Evolutionary conservation across 2,113 vertebrate genomes (phyloP).

Genomic region (Scatophagus argus): DNA sequence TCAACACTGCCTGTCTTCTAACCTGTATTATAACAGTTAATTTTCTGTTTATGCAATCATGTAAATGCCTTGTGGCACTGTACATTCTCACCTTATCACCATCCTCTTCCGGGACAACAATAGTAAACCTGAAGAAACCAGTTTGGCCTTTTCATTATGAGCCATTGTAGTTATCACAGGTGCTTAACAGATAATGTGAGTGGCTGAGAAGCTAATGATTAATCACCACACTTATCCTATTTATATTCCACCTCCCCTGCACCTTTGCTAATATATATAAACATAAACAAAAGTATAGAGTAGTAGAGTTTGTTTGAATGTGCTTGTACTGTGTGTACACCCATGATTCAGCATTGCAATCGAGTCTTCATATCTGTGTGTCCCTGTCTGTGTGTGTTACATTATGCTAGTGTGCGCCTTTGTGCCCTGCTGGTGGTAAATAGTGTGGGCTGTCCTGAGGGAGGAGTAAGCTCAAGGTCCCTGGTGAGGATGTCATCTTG

Average conservation of each 20-base stretch:
- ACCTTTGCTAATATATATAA: neutral
- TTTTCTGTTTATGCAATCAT: conserved; percentile 17
- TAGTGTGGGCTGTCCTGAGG: conserved; percentile 67
- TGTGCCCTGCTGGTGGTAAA: conserved; percentile 64
- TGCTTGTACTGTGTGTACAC: neutral
- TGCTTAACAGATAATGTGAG: conserved; percentile 20
- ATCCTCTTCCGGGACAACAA: neutral
- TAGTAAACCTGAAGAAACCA: neutral
- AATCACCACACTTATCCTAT: neutral
- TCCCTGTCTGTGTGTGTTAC: conserved; percentile 1
- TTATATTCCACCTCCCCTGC: neutral
- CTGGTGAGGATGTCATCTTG: conserved; percentile 78
- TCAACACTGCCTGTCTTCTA: neutral
- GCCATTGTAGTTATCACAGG: conserved; percentile 7
- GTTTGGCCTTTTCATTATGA: neutral
- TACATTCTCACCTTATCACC: neutral
- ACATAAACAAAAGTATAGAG: conserved; percentile 12
- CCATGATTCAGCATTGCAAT: conserved; percentile 4
- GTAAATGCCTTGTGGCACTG: neutral
- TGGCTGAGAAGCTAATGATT: conserved; percentile 28
- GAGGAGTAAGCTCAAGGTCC: conserved; percentile 71
- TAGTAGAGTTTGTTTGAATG: neutral
- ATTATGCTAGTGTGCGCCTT: conserved; percentile 18
- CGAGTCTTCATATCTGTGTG: neutral
- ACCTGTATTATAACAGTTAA: neutral